These are phyloP conservation scores for Arrhamphus sclerolepis DNA, from an alignment of 2,797 vertebrate species.

Conservation along the genomic window DNA sequence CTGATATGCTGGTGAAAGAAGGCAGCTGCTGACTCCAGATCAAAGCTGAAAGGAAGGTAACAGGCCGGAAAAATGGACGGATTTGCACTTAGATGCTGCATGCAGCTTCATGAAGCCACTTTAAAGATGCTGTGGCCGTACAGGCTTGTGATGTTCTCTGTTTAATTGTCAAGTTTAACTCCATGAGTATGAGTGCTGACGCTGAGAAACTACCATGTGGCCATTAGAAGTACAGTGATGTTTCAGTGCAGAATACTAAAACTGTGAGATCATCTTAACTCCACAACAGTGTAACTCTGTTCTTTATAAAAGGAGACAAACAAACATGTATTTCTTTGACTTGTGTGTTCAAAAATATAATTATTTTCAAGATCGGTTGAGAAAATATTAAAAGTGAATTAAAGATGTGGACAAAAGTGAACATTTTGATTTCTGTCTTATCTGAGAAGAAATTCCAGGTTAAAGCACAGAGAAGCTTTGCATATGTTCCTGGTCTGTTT, in stretches of 20 bases:
- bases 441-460: too few species aligned
- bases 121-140: background rate
- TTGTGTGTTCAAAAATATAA: background rate
- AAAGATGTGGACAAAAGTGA: too few species aligned
- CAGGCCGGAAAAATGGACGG: too few species aligned
- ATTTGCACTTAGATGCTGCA: too few species aligned
- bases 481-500: background rate
- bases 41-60: background rate
- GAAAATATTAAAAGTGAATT: too few species aligned
- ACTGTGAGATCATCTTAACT: background rate
- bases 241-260: accelerated
- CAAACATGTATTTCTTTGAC: background rate
- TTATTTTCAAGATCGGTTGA: too few species aligned
- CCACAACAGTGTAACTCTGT: too few species aligned
- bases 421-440: too few species aligned
- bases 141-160: background rate
- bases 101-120: background rate
- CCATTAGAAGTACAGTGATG: background rate
- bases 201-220: too few species aligned
- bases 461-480: too few species aligned
- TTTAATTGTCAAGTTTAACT: background rate
- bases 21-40: constrained; percentile 21
- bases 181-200: background rate
- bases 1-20: constrained; percentile 37
- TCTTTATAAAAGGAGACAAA: too few species aligned